Conservation (phyloP, 2,888 invertebrate genomes). For the Sialis lutaria region DNA sequence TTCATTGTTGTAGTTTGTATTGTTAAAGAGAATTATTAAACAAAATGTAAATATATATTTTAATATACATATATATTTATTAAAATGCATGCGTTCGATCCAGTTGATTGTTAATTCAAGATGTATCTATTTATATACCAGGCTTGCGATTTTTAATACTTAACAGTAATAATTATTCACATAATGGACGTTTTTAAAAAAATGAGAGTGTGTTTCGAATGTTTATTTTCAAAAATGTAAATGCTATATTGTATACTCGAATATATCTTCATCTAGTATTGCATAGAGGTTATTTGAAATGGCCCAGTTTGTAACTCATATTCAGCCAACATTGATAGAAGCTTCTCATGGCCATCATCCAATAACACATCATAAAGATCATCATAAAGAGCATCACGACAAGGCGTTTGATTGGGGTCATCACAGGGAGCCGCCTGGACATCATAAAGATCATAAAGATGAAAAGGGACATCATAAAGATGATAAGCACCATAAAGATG, state of each 20-base stretch:
- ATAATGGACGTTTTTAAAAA: no score
- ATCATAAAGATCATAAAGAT: constrained; percentile 9
- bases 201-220: no score
- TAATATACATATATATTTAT: no score
- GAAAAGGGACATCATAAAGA: constrained; percentile 15
- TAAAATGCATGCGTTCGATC: no score
- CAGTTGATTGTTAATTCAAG: no score
- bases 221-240: constrained; percentile 1
- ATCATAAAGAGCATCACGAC: constrained; percentile 19
- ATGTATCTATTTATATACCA: no score
- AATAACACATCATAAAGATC: constrained; percentile 29
- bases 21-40: no score
- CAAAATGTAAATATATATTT: no score
- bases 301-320: constrained; percentile 41
- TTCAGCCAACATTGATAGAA: constrained; percentile 37
- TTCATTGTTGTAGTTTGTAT: no score
- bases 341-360: constrained; percentile 35
- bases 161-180: no score
- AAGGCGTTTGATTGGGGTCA: background rate
- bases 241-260: background rate
- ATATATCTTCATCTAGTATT: background rate
- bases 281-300: constrained; percentile 16
- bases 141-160: no score
- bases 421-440: constrained; percentile 16
- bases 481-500: constrained; percentile 7